Conservation (phyloP, 2,888 invertebrate genomes). For the Eugnorisma glareosa region DNA sequence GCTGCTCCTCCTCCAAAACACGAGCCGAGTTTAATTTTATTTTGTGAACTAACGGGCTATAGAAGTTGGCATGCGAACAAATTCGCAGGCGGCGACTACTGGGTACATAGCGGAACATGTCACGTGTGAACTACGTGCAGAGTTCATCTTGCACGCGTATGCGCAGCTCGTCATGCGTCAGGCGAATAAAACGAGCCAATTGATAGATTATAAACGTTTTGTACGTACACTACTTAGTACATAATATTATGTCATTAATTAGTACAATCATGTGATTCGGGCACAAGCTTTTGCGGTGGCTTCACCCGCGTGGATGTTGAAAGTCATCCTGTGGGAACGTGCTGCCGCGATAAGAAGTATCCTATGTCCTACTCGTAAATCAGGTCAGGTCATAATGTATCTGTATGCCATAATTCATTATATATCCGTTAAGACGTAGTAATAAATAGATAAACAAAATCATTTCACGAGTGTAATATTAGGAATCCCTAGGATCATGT, state of each 20-base stretch:
- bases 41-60: neutral
- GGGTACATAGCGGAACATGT: conserved; percentile 13
- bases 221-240: neutral
- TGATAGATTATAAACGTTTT: conserved; percentile 8
- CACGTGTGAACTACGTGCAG: conserved; percentile 45
- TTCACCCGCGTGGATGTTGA: neutral
- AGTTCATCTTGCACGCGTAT: conserved; percentile 40
- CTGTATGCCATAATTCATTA: neutral
- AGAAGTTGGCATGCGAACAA: conserved; percentile 25
- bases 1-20: neutral
- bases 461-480: no score
- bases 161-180: conserved; percentile 8
- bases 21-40: neutral
- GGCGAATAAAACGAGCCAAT: conserved; percentile 16
- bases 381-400: neutral
- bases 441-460: no score
- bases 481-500: neutral
- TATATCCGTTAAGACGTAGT: neutral
- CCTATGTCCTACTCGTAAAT: neutral
- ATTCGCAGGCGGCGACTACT: conserved; percentile 5
- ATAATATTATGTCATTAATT: neutral
- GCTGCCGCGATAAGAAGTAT: neutral
- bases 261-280: neutral
- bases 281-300: neutral
- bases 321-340: neutral